These are phyloP conservation scores for Bungarus multicinctus DNA, from an alignment of 2,113 vertebrate genomes.

Conservation along the genomic window DNA sequence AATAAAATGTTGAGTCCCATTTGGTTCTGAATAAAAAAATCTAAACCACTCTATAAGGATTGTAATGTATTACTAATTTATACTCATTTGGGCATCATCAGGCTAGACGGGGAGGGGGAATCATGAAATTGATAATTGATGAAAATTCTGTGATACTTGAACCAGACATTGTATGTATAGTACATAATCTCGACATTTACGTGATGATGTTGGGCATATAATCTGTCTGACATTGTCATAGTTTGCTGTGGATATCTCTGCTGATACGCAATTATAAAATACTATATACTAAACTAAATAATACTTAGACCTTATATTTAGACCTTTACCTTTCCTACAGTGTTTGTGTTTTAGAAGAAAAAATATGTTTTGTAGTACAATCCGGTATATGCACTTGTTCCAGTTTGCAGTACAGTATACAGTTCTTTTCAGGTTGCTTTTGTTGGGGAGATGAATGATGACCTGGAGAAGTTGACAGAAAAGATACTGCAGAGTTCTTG, in stretches of 20 bases:
- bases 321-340: not conserved
- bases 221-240: not conserved
- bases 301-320: not conserved
- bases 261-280: not conserved
- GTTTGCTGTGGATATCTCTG: not conserved
- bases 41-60: too few species aligned
- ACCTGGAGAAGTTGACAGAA: not conserved
- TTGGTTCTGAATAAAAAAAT: too few species aligned
- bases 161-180: not conserved
- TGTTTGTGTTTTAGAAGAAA: not conserved
- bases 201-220: not conserved
- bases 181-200: not conserved
- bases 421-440: not conserved
- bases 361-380: not conserved
- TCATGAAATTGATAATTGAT: too few species aligned
- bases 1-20: too few species aligned
- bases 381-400: not conserved
- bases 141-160: not conserved
- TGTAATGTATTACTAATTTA: too few species aligned
- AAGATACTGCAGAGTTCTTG: not conserved
- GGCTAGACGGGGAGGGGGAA: too few species aligned
- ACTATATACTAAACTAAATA: too few species aligned
- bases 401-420: not conserved
- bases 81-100: too few species aligned
- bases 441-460: not conserved